phyloP scores from a whole-genome alignment of 1,140 invertebrate genomes.

The Panagrolaimus sp. region DNA sequence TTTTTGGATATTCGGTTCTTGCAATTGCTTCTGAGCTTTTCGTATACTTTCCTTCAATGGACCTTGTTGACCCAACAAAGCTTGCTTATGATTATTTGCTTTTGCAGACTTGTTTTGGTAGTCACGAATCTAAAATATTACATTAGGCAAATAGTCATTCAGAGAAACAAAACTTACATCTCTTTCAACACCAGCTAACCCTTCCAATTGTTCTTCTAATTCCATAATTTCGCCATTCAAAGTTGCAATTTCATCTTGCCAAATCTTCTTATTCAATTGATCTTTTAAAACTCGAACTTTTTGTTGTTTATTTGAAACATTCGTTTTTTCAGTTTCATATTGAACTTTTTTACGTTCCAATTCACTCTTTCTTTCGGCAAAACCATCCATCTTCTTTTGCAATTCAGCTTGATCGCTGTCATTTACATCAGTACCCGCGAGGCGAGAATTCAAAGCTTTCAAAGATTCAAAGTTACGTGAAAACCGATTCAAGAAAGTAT shows the following conservation, averaged over 20 bases:
- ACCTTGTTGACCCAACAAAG: not conserved
- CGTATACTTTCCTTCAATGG: not conserved
- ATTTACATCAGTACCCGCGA: not conserved
- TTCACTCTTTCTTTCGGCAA: not conserved
- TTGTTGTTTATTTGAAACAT: conserved; percentile 24
- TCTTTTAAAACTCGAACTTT: conserved; percentile 24
- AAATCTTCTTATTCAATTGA: conserved; percentile 29
- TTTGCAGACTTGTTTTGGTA: not conserved
- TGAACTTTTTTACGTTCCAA: not conserved
- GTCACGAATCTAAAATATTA: not conserved
- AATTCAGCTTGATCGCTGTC: not conserved
- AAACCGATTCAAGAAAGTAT: not conserved
- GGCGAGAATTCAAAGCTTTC: not conserved
- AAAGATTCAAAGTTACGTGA: not conserved
- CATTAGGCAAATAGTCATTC: too few species aligned
- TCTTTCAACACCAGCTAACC: not conserved
- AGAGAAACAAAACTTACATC: not conserved
- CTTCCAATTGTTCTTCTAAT: conserved; percentile 17
- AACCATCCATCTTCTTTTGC: not conserved
- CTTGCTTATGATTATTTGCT: too few species aligned
- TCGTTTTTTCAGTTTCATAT: not conserved
- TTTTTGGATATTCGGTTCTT: conserved; percentile 57
- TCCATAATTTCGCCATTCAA: conserved; percentile 13
- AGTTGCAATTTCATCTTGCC: conserved; percentile 38
- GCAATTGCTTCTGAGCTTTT: conserved; percentile 59